Conservation (phyloP, 37 sponge, comb jelly and placozoan species). For the Spongilla lacustris region DNA sequence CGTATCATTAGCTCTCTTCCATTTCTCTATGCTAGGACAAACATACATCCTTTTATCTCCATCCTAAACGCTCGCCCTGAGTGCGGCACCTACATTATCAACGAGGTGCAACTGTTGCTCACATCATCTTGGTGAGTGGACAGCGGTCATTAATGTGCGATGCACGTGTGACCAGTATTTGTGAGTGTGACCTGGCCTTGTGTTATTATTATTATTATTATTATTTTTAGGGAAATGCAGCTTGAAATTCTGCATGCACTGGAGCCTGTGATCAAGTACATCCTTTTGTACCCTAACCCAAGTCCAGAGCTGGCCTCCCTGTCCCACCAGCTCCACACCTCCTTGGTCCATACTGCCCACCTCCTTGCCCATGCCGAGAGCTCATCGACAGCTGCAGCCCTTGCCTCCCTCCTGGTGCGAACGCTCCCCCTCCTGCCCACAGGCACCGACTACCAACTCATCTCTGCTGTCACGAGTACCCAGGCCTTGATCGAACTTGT, state of each 20-base stretch:
- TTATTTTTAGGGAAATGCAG: not conserved
- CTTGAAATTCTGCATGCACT: not conserved
- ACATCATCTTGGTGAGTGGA: not conserved
- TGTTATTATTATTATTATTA: no score
- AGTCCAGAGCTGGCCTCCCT: conserved; percentile 8
- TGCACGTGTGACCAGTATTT: not conserved
- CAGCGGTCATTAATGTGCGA: no score
- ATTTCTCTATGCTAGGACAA: conserved; percentile 10
- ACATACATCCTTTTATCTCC: conserved; percentile 45
- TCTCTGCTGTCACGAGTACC: not conserved
- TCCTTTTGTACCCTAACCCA: conserved; percentile 38
- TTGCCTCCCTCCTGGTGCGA: not conserved
- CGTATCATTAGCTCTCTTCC: no score
- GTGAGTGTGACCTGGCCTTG: no score
- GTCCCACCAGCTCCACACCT: conserved; percentile 6
- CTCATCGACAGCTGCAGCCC: not conserved
- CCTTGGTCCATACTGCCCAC: not conserved
- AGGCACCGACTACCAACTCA: not conserved
- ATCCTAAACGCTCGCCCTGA: conserved; percentile 22
- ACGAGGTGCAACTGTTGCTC: conserved; percentile 7
- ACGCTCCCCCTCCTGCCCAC: conserved; percentile 10
- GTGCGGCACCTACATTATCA: conserved; percentile 7
- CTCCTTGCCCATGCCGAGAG: not conserved
- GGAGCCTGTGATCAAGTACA: conserved; percentile 40
- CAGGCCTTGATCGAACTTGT: not conserved